Evolutionary conservation across 53 echinoderm and acorn worm species (phyloP), one percentile per base, ranked within the genome.

Genomic region (Echinarachnius parma): DNA sequence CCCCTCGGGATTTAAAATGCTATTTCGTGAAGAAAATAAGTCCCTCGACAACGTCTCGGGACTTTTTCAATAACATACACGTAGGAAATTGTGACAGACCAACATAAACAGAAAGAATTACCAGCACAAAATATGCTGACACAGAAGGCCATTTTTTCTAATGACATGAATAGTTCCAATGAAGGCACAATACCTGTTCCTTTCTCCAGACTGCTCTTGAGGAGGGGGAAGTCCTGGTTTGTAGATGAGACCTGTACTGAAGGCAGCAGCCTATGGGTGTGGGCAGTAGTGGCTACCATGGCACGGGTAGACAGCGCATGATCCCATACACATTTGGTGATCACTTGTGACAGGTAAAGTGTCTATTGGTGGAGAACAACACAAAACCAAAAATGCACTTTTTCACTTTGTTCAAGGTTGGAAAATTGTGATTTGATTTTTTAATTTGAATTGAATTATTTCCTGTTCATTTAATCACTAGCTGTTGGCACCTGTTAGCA

Each of bases 311-410:
- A 91, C 22, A 91, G 57, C 10, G 91, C 91, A 70, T 87, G 83
- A 47, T 79, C 80, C 91, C 86, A 91, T 16, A 86, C 82, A 36
- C 86, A 91, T 71, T 86, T 91, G 28, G 91, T 91, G 62, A 91
- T 83, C 36, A 91, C 91, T 58, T 86, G 86, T 15, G 86, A 83
- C 60, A 91, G 50, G 72, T 86, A 91, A 27, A 91, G 56, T 3
- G 91, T 83, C 91, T 91, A 48, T 34, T 13, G 78, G 9, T 64
- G 61, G 10, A 61, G 34, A 60, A 59, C 22, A 34, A 37, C 16
- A 50, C 30, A 31, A 57, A 3, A 60, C 13, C n/a, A 47, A 27
- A 14, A 28, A 28, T 10, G 23, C 2, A 57, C 28, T 21, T 57
- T 7, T 39, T 9, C 39, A 39, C 7, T 39, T 39, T 39, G 7